Conservation (phyloP, 2,888 invertebrate genomes). For the Eucera pruinosa region DNA sequence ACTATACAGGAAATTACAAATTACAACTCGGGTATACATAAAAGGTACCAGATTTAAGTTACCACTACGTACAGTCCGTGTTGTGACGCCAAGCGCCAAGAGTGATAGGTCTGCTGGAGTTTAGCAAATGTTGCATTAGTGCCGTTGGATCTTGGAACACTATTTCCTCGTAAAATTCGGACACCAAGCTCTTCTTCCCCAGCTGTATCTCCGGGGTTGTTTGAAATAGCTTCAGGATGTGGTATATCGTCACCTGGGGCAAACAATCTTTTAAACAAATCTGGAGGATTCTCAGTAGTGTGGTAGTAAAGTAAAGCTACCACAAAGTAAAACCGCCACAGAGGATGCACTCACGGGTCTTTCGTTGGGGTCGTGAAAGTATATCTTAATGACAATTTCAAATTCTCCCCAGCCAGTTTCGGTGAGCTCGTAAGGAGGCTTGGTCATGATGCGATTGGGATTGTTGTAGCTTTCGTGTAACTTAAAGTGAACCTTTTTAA, state of each 20-base stretch:
- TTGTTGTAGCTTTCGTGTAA: constrained; percentile 98
- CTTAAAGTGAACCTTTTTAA: constrained; percentile 98
- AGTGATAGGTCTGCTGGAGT: constrained; percentile 90
- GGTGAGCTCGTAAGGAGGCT: constrained; percentile 98
- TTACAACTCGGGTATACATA: too few species aligned
- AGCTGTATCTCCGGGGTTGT: constrained; percentile 85
- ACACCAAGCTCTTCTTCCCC: constrained; percentile 91
- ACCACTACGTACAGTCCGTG: constrained; percentile 91
- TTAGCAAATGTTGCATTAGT: constrained; percentile 94
- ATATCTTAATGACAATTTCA: constrained; percentile 98
- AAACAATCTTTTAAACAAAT: constrained; percentile 9
- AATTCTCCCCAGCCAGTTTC: constrained; percentile 99
- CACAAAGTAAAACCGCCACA: not conserved
- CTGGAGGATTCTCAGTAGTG: not conserved
- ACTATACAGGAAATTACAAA: too few species aligned
- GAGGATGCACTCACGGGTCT: constrained; percentile 89
- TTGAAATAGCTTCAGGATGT: constrained; percentile 97
- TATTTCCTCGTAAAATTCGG: constrained; percentile 98
- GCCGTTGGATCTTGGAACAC: constrained; percentile 96
- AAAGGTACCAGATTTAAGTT: too few species aligned
- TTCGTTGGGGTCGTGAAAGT: constrained; percentile 98
- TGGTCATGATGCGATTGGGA: constrained; percentile 95
- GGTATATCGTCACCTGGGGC: constrained; percentile 94
- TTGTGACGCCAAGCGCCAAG: constrained; percentile 92
- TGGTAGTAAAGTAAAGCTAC: too few species aligned